Conservation (phyloP, 2,888 invertebrate species). For the Macrosoma leucophasiata region DNA sequence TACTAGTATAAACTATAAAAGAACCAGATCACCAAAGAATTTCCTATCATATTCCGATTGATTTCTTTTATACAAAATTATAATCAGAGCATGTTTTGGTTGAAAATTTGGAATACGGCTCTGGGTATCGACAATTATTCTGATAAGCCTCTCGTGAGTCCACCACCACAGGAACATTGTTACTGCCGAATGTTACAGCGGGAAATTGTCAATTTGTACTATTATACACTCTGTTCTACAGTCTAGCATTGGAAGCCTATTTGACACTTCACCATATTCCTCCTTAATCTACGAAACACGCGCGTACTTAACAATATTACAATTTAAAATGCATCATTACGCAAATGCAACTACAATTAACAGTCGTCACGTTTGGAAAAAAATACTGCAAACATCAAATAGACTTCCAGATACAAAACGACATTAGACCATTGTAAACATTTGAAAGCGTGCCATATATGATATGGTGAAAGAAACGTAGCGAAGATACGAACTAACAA, state of each 20-base stretch:
- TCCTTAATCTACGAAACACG: no score
- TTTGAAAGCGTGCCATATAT: slow-evolving; percentile 74
- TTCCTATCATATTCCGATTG: slow-evolving; percentile 24
- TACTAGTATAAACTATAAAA: slow-evolving; percentile 53
- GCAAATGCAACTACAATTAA: not conserved
- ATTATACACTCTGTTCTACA: slow-evolving; percentile 44
- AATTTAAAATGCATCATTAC: no score
- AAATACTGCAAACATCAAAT: slow-evolving; percentile 34
- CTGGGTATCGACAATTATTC: slow-evolving; percentile 13
- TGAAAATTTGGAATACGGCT: slow-evolving; percentile 7
- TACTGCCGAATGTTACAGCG: slow-evolving; percentile 55
- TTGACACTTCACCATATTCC: no score
- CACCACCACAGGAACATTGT: slow-evolving; percentile 56
- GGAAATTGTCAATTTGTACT: slow-evolving; percentile 39
- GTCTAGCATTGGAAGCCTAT: slow-evolving; percentile 47
- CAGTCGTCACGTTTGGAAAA: not conserved
- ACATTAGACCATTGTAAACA: slow-evolving; percentile 68
- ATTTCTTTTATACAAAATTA: slow-evolving; percentile 13
- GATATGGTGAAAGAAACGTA: slow-evolving; percentile 58
- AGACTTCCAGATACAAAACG: slow-evolving; percentile 55
- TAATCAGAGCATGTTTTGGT: slow-evolving; percentile 14
- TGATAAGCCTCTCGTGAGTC: slow-evolving; percentile 34
- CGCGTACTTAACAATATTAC: no score
- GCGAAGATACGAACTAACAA: slow-evolving; percentile 56
- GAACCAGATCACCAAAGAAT: slow-evolving; percentile 68